Percentiles rank a stretch among this genome's conserved stretches.
phyloP scores from a whole-genome alignment of 2,113 vertebrate genomes.

The Axis porcinus region DNA sequence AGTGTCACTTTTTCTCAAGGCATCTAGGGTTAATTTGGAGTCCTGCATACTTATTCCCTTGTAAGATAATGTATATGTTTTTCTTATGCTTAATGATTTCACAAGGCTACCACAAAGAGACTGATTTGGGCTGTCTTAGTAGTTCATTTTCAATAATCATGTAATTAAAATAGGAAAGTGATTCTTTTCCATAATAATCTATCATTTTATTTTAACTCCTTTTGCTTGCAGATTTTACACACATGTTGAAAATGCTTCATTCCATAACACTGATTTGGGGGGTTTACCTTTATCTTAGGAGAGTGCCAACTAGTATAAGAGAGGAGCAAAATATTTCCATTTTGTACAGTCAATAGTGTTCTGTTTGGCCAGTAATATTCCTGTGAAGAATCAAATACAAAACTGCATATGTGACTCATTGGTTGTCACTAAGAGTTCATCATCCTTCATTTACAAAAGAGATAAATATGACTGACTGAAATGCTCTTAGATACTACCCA shows the following conservation, averaged over 20 bases:
- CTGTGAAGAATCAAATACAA: background rate
- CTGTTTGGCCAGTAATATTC: background rate
- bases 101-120: background rate
- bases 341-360: background rate
- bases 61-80: background rate
- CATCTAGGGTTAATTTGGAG: background rate
- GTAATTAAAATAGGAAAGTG: background rate
- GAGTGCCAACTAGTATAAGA: background rate
- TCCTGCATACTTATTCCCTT: background rate
- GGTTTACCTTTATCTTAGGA: constrained; percentile 18
- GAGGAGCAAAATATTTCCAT: background rate
- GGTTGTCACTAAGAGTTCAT: background rate
- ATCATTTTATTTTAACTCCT: constrained; percentile 7
- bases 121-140: background rate
- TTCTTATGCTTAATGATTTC: background rate
- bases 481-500: background rate
- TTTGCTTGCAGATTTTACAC: constrained; percentile 31
- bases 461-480: background rate
- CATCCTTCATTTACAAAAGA: constrained; percentile 11
- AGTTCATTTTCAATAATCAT: background rate
- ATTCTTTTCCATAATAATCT: background rate
- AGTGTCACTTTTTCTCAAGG: background rate
- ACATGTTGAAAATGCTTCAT: constrained; percentile 22
- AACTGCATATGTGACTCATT: background rate
- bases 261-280: background rate